Percentiles rank a stretch among this genome's conserved stretches.
Conservation (phyloP, 1,140 invertebrate species). For the Radopholus similis region DNA sequence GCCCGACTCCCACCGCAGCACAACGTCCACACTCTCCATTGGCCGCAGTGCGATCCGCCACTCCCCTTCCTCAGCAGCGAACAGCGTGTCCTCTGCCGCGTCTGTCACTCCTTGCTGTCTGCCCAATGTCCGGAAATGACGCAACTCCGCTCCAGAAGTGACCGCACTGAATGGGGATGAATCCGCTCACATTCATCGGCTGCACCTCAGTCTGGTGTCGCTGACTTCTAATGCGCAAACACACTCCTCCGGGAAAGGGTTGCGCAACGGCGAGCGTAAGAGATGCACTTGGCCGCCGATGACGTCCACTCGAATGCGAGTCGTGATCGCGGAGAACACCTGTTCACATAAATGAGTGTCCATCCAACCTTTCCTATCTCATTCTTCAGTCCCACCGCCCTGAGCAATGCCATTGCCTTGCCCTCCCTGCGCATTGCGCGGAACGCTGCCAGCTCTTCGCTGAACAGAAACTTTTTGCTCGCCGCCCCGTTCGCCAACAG, state of each 20-base stretch:
- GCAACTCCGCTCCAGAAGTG: neutral
- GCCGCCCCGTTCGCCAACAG: slow-evolving; percentile 6
- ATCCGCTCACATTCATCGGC: neutral
- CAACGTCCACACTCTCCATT: neutral
- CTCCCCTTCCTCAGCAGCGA: no score
- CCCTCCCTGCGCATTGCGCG: slow-evolving; percentile 28
- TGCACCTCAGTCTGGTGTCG: slow-evolving; percentile 21
- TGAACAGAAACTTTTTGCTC: slow-evolving; percentile 38
- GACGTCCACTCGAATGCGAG: slow-evolving; percentile 10
- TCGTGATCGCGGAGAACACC: slow-evolving; percentile 29
- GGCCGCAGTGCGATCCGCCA: neutral
- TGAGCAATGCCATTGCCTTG: slow-evolving; percentile 33
- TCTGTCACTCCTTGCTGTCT: slow-evolving; percentile 15
- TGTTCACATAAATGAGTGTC: no score
- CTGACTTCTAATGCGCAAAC: slow-evolving; percentile 39
- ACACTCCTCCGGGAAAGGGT: slow-evolving; percentile 42
- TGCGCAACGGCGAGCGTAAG: slow-evolving; percentile 29
- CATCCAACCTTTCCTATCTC: no score
- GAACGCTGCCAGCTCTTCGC: slow-evolving; percentile 41
- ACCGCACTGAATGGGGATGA: neutral
- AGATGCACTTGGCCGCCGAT: slow-evolving; percentile 33
- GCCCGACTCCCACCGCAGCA: neutral
- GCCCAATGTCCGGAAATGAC: slow-evolving; percentile 1
- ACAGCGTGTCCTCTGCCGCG: slow-evolving; percentile 39
- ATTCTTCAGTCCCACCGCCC: slow-evolving; percentile 28